Percentiles rank a stretch among this genome's conserved stretches.
phyloP scores from a whole-genome alignment of 2,113 vertebrate genomes.

The Brienomyrus longianalis region DNA sequence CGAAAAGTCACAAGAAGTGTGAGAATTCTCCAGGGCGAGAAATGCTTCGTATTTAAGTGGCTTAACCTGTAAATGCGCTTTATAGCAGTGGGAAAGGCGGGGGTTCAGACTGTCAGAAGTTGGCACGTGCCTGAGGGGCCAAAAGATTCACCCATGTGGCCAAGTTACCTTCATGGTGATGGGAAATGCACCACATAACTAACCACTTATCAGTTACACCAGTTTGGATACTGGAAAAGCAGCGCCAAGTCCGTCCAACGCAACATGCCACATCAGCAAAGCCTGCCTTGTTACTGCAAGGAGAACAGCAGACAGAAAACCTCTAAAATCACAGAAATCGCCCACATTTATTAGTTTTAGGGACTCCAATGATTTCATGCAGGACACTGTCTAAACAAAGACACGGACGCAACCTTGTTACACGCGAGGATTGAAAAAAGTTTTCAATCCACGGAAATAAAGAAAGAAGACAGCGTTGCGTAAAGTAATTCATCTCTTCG shows the following conservation, averaged over 20 bases:
- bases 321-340: background rate
- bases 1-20: background rate
- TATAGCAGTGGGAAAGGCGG: background rate
- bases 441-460: background rate
- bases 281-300: background rate
- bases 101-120: background rate
- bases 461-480: background rate
- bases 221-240: background rate
- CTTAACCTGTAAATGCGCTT: background rate
- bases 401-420: background rate
- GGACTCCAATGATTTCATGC: background rate
- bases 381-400: background rate
- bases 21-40: background rate
- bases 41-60: background rate
- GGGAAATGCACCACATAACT: background rate
- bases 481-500: background rate
- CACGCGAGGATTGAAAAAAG: background rate
- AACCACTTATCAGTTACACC: background rate
- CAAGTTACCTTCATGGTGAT: background rate
- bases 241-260: background rate
- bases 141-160: background rate
- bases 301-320: background rate
- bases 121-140: background rate
- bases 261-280: constrained; percentile 15
- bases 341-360: background rate